phyloP scores from a whole-genome alignment of 2,797 vertebrate genomes.

The Rhabdophis nuchalis region DNA sequence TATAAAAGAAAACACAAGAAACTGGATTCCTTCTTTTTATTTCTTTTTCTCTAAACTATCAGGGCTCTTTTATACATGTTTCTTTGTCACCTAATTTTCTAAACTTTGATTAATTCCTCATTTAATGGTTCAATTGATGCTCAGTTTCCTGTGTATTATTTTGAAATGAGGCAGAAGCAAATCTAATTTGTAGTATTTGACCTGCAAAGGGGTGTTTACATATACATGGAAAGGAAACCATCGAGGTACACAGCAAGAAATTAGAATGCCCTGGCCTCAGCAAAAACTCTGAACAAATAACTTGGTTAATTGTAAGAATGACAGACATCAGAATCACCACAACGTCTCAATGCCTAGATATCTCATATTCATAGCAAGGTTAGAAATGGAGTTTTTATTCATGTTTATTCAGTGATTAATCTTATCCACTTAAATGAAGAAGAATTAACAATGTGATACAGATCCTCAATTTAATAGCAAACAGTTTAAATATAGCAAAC shows the following conservation, averaged over 20 bases:
- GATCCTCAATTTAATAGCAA: background rate
- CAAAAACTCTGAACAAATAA: background rate
- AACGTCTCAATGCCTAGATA: background rate
- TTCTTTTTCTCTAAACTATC: background rate
- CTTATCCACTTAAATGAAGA: background rate
- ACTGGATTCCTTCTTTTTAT: background rate
- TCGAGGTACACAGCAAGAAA: no score
- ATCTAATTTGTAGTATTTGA: background rate
- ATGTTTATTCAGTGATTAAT: background rate
- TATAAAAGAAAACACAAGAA: background rate
- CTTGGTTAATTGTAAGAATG: background rate
- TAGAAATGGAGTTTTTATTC: background rate
- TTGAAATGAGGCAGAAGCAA: background rate
- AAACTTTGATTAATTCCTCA: background rate
- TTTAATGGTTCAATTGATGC: background rate
- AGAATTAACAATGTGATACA: background rate
- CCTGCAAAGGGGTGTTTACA: background rate
- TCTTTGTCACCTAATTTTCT: background rate
- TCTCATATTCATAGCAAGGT: background rate
- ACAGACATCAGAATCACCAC: background rate
- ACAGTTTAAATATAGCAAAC: background rate
- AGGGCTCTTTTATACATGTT: background rate
- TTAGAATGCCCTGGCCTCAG: background rate
- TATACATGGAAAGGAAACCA: background rate
- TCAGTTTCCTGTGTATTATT: background rate